phyloP scores from a whole-genome alignment of 2,888 invertebrate species.

The Euplexia lucipara region DNA sequence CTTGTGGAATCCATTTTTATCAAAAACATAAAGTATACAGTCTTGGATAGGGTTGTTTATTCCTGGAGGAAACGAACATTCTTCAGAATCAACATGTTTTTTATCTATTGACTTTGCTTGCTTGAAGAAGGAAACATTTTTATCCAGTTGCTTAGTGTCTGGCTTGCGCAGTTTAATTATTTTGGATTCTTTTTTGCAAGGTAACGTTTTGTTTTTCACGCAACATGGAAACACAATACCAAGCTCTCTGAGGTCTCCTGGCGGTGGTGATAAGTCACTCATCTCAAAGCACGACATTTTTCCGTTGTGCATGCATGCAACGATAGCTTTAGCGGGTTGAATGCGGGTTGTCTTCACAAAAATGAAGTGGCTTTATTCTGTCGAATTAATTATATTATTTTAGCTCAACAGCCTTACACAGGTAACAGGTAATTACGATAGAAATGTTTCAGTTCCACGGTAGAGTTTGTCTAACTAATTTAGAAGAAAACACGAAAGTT shows the following conservation, averaged over 20 bases:
- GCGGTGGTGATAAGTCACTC: conserved; percentile 26
- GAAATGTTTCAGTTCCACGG: not conserved
- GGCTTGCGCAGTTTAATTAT: not conserved
- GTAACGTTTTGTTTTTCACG: conserved; percentile 11
- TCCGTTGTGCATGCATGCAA: conserved; percentile 31
- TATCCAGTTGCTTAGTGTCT: not conserved
- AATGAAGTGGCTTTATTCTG: conserved; percentile 36
- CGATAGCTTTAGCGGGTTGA: conserved; percentile 11
- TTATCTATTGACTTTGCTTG: conserved; percentile 2
- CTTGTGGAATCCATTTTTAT: conserved; percentile 27
- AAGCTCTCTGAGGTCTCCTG: conserved; percentile 24
- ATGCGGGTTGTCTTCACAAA: conserved; percentile 15
- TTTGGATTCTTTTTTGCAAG: not conserved
- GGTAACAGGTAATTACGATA: not conserved
- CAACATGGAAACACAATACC: conserved; percentile 49
- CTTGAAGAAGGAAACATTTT: conserved; percentile 1
- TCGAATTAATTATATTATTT: not conserved
- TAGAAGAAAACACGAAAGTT: not conserved
- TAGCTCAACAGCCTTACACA: not conserved
- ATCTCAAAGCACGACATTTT: conserved; percentile 45
- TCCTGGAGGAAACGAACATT: conserved; percentile 8
- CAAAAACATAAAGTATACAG: conserved; percentile 38
- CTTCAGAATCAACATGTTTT: conserved; percentile 9
- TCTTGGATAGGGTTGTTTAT: conserved; percentile 22
- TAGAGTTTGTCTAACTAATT: not conserved